phyloP scores from a whole-genome alignment of 1,140 invertebrate genomes.

The Drosophila parabipectinata region DNA sequence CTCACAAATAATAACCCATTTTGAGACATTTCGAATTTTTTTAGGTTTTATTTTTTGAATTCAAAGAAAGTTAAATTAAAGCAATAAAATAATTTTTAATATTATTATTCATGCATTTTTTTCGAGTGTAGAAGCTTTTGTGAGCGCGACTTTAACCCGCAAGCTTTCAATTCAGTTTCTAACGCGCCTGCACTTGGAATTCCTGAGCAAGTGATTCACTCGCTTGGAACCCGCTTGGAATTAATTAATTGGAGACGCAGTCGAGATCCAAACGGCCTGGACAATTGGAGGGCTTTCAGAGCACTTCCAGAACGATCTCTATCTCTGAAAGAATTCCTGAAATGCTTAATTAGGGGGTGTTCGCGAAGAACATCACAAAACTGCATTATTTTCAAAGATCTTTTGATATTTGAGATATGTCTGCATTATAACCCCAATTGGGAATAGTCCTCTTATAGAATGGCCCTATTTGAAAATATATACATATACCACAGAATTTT shows the following conservation, averaged over 20 bases:
- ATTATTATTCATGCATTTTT: background rate
- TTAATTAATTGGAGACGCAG: constrained; percentile 30
- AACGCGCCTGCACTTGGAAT: constrained; percentile 34
- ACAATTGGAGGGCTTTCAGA: too few species aligned
- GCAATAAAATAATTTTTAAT: background rate
- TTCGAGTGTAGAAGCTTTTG: constrained; percentile 30
- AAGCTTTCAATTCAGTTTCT: constrained; percentile 59
- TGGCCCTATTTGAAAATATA: too few species aligned
- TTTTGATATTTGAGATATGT: too few species aligned
- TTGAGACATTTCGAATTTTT: background rate
- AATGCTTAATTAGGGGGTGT: too few species aligned
- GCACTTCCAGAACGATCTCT: too few species aligned
- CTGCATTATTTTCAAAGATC: too few species aligned
- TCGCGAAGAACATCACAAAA: too few species aligned
- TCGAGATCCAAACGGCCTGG: background rate
- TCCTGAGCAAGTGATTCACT: constrained; percentile 36
- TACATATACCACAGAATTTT: too few species aligned
- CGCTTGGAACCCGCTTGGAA: constrained; percentile 9
- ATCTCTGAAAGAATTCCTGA: too few species aligned
- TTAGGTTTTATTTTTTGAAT: background rate
- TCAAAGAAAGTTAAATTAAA: background rate
- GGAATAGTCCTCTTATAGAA: too few species aligned
- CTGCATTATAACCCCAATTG: too few species aligned
- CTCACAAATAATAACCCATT: background rate
- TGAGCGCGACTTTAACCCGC: constrained; percentile 32